Base-by-base conservation (phyloP, 2,888 invertebrate species). In the Harpagoxenus sublaevis region DNA sequence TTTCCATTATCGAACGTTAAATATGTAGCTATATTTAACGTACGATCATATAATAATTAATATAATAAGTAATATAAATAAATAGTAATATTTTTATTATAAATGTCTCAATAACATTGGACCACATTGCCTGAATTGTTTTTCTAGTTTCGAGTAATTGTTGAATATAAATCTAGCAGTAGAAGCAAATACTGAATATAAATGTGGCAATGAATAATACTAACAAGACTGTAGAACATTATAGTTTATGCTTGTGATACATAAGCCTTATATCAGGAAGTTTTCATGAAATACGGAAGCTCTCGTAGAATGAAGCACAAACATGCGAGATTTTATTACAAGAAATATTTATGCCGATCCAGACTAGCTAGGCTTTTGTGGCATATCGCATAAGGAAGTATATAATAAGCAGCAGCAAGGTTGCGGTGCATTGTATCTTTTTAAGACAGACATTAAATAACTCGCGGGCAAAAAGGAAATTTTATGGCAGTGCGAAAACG, bases 381-480 rank as follows among this genome's bases (percentile, higher is more conserved):
- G 48, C 6, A 35, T 35, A 35, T 35, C 35, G 35, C 5, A 87
- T 66, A 55, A 87, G 89, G 89, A 89, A 89, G 85, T 65, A 48
- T 75, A 23, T 23, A 85, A 74, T 83, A 87, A 82, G 45, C 42
- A 42, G 31, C 42, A 53, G 60, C 89, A 89, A 88, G 89, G 89
- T 85, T 90, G 78, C 48, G 63, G 45, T 18, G 63, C 51, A 71
- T 74, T 70, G 65, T 65, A 74, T 31, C 55, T 77, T 86, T 77
- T 65, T 63, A 57, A 84, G 77, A 78, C 60, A 42, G 51, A 77
- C 35, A 85, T 88, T 85, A 73, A 86, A 74, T 88, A 83, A 83
- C 57, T 66, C 39, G 42, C 31, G 9, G 28, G 12, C 12, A 42
- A 62, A n/a, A 57, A 23, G 23, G 9, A 70, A 60, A 28, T 42